Percentiles rank a stretch among this genome's conserved stretches.
phyloP scores from a whole-genome alignment of 2,888 invertebrate genomes.

The Megastigmus dorsalis region DNA sequence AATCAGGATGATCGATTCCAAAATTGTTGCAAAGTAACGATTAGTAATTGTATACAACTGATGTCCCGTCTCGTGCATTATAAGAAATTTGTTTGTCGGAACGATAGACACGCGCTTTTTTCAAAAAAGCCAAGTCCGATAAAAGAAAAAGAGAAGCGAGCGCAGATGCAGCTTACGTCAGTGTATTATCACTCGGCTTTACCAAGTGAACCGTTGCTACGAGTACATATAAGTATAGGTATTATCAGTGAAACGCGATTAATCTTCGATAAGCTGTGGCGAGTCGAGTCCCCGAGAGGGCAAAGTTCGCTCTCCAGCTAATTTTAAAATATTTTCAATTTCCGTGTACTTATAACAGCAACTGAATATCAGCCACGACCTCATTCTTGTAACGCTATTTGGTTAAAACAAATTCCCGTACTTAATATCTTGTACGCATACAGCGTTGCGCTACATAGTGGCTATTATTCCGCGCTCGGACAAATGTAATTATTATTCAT shows the following conservation, averaged over 20 bases:
- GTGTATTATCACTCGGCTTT: background rate
- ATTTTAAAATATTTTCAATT: conserved; percentile 2
- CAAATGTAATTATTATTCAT: conserved; percentile 41
- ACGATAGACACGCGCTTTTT: too few relatives aligned
- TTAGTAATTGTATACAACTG: too few relatives aligned
- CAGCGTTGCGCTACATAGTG: background rate
- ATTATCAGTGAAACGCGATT: conserved; percentile 38
- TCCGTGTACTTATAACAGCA: too few relatives aligned
- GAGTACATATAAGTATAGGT: background rate
- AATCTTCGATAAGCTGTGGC: conserved; percentile 41
- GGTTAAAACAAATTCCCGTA: background rate
- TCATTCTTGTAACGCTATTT: background rate
- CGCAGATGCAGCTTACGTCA: background rate
- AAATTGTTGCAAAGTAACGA: too few relatives aligned
- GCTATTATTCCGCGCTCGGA: too few relatives aligned
- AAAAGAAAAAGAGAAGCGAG: too few relatives aligned
- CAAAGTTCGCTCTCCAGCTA: conserved; percentile 43
- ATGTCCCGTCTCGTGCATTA: too few relatives aligned
- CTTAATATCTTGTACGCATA: background rate
- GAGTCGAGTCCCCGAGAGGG: conserved; percentile 21
- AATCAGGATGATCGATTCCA: too few relatives aligned
- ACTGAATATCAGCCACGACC: background rate
- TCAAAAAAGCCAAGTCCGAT: too few relatives aligned
- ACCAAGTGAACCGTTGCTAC: background rate
- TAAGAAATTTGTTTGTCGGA: background rate